Base-by-base conservation (phyloP, 2,113 vertebrate genomes). In the Odocoileus hemionus region DNA sequence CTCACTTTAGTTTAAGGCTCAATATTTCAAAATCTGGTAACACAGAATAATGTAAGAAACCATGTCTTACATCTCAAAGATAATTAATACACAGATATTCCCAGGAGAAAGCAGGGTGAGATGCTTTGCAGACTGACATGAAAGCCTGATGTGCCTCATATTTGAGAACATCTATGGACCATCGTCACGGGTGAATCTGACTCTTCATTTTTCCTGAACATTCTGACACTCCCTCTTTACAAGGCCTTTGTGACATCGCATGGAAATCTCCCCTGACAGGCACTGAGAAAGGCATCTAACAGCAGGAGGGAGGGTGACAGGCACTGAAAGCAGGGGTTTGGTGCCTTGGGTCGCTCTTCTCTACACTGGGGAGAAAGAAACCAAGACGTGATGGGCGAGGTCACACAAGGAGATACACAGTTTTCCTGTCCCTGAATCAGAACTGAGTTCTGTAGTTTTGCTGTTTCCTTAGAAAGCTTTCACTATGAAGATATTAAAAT, bases 311-410 rank as follows among this genome's bases (percentile, higher is more conserved):
- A 39, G 6, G 9, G 50, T 0, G 78, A 54, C 15, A 3, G 6
- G 1, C 67, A 5, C 6, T 3, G 79, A 25, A 0, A 2, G 30
- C 30, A 5, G 16, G 0, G 3, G 12, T 3, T 3, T 11, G 43
- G 13, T 0, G 2, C n/a, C 14, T 2, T 0, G 23, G 3, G 47
- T 5, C 2, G 0, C 0, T 6, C 7, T 15, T 6, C 19, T 9
- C 15, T 45, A 15, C 39, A 12, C 58, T 2, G 1, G 5, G 26
- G 19, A 16, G 60, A 50, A 43, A 39, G 14, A 45, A 1, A 4
- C 25, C 11, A 16, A 9, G 45, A 14, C 4, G 60, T 4, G 25
- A 4, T 6, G 21, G 54, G 61, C 4, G 5, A 4, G n/a, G 33
- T 9, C 33, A 19, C 50, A 23, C 9, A 14, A 6, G 13, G 57